These are phyloP conservation scores for Julus scanicus DNA, from an alignment of 2,888 invertebrate species.

Conservation along the genomic window DNA sequence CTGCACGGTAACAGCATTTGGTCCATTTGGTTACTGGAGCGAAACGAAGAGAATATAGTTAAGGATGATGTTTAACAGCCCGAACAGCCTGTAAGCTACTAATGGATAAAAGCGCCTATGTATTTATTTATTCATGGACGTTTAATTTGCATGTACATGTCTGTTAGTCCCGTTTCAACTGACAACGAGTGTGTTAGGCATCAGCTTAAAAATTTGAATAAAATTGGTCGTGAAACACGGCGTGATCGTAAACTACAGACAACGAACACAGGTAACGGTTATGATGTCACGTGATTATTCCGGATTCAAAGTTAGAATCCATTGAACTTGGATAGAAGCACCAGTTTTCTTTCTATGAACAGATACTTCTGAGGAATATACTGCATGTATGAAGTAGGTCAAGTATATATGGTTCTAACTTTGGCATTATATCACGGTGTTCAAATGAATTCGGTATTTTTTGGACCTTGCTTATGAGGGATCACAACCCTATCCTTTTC, in stretches of 20 bases:
- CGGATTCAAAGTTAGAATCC: too few relatives aligned
- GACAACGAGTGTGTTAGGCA: background rate
- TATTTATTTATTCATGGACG: constrained; percentile 10
- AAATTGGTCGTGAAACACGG: background rate
- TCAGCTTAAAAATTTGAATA: background rate
- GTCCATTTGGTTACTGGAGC: constrained; percentile 19
- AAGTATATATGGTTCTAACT: too few relatives aligned
- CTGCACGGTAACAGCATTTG: constrained; percentile 19
- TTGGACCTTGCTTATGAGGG: too few relatives aligned
- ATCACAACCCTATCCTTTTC: too few relatives aligned
- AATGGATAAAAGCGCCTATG: background rate
- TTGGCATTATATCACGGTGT: too few relatives aligned
- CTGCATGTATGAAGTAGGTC: too few relatives aligned
- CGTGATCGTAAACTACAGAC: background rate
- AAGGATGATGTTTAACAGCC: constrained; percentile 10
- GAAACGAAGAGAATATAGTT: constrained; percentile 19
- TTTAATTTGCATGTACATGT: background rate
- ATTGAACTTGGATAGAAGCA: too few relatives aligned
- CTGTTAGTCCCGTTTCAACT: background rate
- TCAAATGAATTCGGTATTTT: too few relatives aligned
- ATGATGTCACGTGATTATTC: background rate
- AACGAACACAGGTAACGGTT: background rate
- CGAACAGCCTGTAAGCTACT: background rate
- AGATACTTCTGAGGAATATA: too few relatives aligned
- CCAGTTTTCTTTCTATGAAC: too few relatives aligned